Evolutionary conservation across 2,797 vertebrate genomes (phyloP), one percentile per base, ranked within the genome.

Genomic region (Phrynocephalus guinanensis): DNA sequence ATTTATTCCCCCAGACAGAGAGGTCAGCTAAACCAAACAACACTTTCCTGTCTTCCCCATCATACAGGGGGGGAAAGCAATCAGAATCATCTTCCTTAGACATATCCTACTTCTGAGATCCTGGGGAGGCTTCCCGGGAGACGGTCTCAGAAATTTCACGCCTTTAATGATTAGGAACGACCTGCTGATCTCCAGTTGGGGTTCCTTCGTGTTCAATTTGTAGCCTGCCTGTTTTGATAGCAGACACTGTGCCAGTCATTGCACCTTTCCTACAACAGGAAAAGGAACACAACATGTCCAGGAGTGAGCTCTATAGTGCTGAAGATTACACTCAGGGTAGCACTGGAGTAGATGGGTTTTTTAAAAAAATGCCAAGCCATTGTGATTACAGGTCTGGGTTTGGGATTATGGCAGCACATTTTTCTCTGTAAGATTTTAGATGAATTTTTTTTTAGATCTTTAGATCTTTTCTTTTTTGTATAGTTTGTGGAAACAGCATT

Each of bases 181-280:
- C 50, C 68, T 86, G 60, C 30, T 63, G 68, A 11, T 79, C 56
- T 38, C 67, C 50, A n/a, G 68, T 70, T 50, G 44, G n/a, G 70
- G n/a, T n/a, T 60, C 44, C 24, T 80, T 73, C 10, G 28, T 86
- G 67, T 86, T n/a, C 68, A 80, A 80, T 80, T 86, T 86, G 68
- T 79, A 22, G 22, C 77, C 38, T 80, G 85, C 63, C 33, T 9
- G 30, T 60, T 86, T 79, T 52, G 77, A 79, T 38, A 67, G 76
- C 4, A 26, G 13, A 5, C 5, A 15, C 77, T 71, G 13, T 30
- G 33, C 38, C 67, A 30, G 26, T 20, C 20, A 13, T 38, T 60
- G 68, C 50, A 71, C 9, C 15, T 18, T 38, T 79, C 56, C 50
- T 44, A 18, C 33, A 44, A 3, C 16, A 44, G 22, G 38, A 68